phyloP scores from a whole-genome alignment of 35 echinoderm and acorn worm genomes.

The Ophioderma brevispina region DNA sequence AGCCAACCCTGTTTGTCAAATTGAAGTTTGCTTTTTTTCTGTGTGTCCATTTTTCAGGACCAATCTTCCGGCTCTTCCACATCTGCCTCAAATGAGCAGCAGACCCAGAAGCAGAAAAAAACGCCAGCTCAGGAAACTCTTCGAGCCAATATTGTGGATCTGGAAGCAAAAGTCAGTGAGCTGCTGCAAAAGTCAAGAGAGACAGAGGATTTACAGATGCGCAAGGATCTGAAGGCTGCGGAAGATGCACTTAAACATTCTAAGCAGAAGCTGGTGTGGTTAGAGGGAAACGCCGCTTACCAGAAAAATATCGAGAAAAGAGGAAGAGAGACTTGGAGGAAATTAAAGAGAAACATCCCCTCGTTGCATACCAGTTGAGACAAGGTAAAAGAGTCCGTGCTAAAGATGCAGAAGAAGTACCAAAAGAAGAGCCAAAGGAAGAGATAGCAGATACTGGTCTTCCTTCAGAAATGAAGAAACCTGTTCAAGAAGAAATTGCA shows the following conservation, averaged over 20 bases:
- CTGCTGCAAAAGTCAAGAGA: not conserved
- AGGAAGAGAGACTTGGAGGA: not conserved
- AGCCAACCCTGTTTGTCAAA: not conserved
- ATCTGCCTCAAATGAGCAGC: not conserved
- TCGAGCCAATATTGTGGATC: not conserved
- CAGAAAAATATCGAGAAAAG: not conserved
- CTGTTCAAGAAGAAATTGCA: not conserved
- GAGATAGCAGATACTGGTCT: not conserved
- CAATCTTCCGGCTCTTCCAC: not conserved
- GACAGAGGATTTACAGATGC: not conserved
- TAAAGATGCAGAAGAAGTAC: not conserved
- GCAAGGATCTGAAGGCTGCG: not conserved
- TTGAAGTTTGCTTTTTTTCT: conserved; percentile 10
- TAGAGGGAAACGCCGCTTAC: not conserved
- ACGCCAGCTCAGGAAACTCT: not conserved
- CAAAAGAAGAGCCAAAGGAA: not conserved
- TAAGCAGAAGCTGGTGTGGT: not conserved
- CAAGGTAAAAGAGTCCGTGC: not conserved
- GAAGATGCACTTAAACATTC: not conserved
- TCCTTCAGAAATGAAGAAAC: not conserved
- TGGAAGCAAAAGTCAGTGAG: not conserved
- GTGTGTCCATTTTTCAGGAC: not conserved
- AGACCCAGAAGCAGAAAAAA: not conserved
- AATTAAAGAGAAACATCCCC: not conserved
- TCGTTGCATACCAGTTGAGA: not conserved